These are phyloP conservation scores for Zaprionus lachaisei DNA, from an alignment of 1,140 invertebrate species.

Conservation along the genomic window DNA sequence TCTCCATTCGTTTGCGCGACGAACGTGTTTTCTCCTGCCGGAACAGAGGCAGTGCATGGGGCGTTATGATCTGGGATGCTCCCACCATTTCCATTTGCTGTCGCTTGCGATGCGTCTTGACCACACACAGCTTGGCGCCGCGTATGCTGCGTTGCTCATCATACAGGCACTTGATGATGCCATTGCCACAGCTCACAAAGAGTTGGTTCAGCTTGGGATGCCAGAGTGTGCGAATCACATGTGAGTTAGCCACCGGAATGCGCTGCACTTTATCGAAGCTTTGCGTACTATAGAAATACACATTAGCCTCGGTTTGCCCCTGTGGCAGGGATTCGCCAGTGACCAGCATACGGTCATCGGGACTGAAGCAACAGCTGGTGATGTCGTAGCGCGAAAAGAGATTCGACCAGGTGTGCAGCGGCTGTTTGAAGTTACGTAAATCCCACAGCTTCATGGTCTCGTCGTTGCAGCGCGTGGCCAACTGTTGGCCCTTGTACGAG, in stretches of 20 bases:
- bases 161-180: conserved; percentile 95
- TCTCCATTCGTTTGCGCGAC: conserved; percentile 95
- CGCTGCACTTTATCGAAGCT: conserved; percentile 91
- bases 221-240: conserved; percentile 96
- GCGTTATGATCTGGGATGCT: conserved; percentile 97
- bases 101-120: conserved; percentile 91
- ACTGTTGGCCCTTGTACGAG: conserved; percentile 92
- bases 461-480: conserved; percentile 95
- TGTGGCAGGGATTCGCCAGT: conserved; percentile 94
- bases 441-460: conserved; percentile 99
- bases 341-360: conserved; percentile 94
- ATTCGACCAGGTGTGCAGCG: conserved; percentile 88
- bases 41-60: conserved; percentile 98
- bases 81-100: conserved; percentile 94
- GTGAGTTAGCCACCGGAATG: conserved; percentile 91
- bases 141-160: conserved; percentile 93
- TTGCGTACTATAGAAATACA: conserved; percentile 93
- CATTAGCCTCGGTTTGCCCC: conserved; percentile 88
- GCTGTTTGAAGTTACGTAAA: conserved; percentile 92
- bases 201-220: conserved; percentile 99
- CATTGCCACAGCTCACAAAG: conserved; percentile 96
- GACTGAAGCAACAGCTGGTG: conserved; percentile 93
- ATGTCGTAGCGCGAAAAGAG: conserved; percentile 95
- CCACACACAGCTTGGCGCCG: conserved; percentile 95
- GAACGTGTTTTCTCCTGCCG: conserved; percentile 96